Base-by-base conservation (phyloP, 2,113 vertebrate species). In the Indicator maculatus region DNA sequence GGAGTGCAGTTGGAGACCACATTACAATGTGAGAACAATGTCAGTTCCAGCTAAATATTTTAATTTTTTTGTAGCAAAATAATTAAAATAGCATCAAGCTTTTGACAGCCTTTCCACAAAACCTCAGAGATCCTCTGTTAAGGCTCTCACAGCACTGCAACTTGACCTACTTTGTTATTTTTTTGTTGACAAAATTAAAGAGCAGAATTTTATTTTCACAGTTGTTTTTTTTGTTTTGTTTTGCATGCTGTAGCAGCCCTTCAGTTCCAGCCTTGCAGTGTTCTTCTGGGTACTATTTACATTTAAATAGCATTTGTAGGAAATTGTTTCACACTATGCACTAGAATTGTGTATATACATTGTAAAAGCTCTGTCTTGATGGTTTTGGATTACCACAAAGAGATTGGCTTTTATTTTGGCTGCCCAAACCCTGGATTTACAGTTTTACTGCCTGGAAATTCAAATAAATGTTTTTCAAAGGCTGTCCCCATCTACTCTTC, bases 1-100 rank as follows among this genome's bases (percentile, higher is more conserved):
- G 83, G 73, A 31, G 9, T 83, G 80, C 60, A 86, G 65, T 69
- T 94, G 67, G 77, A 95, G 92, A 95, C 86, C 86, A 59, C 61
- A 93, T 88, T 92, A 83, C 81, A 94, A 92, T 92, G 93, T 94
- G 88, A 96, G 86, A 96, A 89, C 71, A 95, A 90, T 95, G 86
- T 92, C 88, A 95, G 71, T 93, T 88, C 71, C 38, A 75, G 70
- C 86, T 88, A 92, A 95, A 90, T 92, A 41, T n/a, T 16, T 9
- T 86, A 41, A 41, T 88, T 84, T 12, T 52, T 52, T 83, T 70
- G 64, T 70, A 85, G 70, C 45, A 80, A 86, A 82, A 86, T 86
- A 93, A 93, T 94, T 96, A 83, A 94, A 94, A 26, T 83, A 93
- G 26, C 60, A 65, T 94, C 31, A 74, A 55, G 16, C 10, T 89